A percentile compares a stretch with the other conserved stretches of the same genome.
phyloP scores from a whole-genome alignment of 2,888 invertebrate species.

The Melanchra persicariae region DNA sequence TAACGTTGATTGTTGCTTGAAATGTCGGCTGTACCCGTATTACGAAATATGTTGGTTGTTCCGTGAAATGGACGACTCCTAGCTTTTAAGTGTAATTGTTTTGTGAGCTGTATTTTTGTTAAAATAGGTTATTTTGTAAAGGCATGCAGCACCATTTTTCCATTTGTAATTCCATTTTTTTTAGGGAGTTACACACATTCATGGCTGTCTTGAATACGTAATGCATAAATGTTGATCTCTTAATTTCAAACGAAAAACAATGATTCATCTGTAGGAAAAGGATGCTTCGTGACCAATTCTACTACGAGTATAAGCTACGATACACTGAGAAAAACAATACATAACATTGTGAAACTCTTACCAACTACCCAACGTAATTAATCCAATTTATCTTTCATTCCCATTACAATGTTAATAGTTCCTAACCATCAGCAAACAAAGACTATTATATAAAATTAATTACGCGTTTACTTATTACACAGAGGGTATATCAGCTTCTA shows the following conservation, averaged over 20 bases:
- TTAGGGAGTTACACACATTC: background rate
- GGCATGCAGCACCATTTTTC: background rate
- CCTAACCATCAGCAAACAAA: constrained; percentile 3
- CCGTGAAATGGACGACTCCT: constrained; percentile 41
- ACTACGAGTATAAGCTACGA: too few relatives aligned
- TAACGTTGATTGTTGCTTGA: constrained; percentile 16
- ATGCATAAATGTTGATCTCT: too few relatives aligned
- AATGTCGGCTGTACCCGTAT: constrained; percentile 11
- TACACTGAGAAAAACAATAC: background rate
- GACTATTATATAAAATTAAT: constrained; percentile 24
- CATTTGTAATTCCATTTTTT: background rate
- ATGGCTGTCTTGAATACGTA: background rate
- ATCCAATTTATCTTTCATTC: constrained; percentile 3
- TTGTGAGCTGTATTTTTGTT: constrained; percentile 18
- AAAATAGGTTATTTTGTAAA: constrained; percentile 15
- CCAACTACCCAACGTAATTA: background rate
- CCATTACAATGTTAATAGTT: constrained; percentile 23
- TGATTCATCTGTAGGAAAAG: too few relatives aligned
- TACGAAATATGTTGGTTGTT: constrained; percentile 23
- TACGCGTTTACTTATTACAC: background rate
- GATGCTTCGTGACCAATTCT: too few relatives aligned
- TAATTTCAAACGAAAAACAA: too few relatives aligned
- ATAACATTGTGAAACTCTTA: background rate
- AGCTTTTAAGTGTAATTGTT: constrained; percentile 49
- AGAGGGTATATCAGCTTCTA: background rate